These are phyloP conservation scores for Dyspetes luteomarginatus DNA, from an alignment of 2,888 invertebrate species.

Conservation along the genomic window DNA sequence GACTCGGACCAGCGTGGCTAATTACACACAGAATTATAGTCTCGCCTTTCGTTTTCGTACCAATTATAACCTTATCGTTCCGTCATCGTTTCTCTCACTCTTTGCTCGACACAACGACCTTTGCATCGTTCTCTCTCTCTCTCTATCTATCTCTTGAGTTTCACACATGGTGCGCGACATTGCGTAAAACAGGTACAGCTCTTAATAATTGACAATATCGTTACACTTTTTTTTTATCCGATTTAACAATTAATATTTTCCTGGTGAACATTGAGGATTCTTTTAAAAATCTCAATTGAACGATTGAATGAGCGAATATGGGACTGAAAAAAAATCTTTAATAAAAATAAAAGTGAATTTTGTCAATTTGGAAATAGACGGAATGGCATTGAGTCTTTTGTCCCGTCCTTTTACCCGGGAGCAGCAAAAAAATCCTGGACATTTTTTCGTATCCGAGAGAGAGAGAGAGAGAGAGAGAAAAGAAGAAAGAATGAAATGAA, in stretches of 20 bases:
- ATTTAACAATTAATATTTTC: not conserved
- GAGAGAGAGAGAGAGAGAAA: too few species aligned
- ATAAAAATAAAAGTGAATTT: too few species aligned
- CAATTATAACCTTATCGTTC: conserved; percentile 60
- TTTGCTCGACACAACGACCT: conserved; percentile 14
- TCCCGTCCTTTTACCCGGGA: not conserved
- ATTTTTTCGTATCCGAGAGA: not conserved
- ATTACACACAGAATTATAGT: conserved; percentile 67
- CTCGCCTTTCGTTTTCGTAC: conserved; percentile 74
- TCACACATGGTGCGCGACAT: not conserved
- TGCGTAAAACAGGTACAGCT: not conserved
- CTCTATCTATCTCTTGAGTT: not conserved
- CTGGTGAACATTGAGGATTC: too few species aligned
- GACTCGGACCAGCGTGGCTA: conserved; percentile 71
- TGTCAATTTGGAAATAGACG: too few species aligned
- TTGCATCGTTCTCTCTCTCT: not conserved
- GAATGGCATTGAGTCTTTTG: too few species aligned
- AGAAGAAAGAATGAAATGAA: too few species aligned
- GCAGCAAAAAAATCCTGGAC: not conserved
- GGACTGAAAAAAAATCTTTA: too few species aligned
- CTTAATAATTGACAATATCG: not conserved
- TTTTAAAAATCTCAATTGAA: too few species aligned
- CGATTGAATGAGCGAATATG: too few species aligned
- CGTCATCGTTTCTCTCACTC: not conserved
- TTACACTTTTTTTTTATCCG: not conserved